Conservation (phyloP, 2,888 invertebrate species). For the Nomada ruficornis region DNA sequence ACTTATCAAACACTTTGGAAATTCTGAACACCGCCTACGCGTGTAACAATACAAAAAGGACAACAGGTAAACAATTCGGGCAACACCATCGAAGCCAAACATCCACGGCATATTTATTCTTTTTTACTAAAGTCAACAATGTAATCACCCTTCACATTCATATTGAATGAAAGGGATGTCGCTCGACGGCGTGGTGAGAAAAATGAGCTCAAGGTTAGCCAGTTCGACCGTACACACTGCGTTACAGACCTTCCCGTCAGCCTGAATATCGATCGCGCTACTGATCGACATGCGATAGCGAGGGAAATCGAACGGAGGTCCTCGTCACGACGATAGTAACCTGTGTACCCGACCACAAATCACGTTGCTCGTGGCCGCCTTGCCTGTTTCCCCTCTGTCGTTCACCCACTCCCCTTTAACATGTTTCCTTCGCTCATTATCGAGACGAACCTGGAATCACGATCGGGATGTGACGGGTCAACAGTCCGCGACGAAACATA, state of each 20-base stretch:
- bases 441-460: constrained; percentile 1
- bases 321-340: constrained; percentile 49
- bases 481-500: constrained; percentile 10
- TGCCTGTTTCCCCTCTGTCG: neutral
- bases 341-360: constrained; percentile 48
- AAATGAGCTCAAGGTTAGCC: constrained; percentile 59
- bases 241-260: constrained; percentile 31
- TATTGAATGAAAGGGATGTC: constrained; percentile 51
- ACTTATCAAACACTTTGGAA: no score
- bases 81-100: no score
- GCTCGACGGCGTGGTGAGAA: constrained; percentile 28
- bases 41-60: neutral
- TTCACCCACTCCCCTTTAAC: neutral
- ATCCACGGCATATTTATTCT: neutral
- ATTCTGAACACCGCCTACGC: no score
- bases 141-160: constrained; percentile 10
- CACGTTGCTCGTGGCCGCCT: constrained; percentile 25
- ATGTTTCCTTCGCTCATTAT: neutral
- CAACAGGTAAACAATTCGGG: no score
- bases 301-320: constrained; percentile 60
- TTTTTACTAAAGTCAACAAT: neutral
- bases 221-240: constrained; percentile 34
- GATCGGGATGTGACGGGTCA: constrained; percentile 52
- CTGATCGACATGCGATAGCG: constrained; percentile 58
- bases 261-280: constrained; percentile 39